phyloP scores from a whole-genome alignment of 2,113 vertebrate genomes.

The Nycticorax nycticorax region DNA sequence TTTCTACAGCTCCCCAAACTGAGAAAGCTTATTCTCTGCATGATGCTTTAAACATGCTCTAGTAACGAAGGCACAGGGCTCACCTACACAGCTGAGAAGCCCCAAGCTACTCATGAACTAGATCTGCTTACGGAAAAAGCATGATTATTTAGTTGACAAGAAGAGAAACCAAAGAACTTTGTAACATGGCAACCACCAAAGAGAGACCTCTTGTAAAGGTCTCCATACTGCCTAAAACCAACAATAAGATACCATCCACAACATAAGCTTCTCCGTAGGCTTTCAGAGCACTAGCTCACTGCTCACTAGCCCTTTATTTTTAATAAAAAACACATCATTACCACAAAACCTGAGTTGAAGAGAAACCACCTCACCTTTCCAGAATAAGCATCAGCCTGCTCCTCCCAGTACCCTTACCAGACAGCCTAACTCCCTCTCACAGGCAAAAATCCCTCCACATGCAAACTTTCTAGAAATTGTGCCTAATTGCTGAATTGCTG shows the following conservation, averaged over 20 bases:
- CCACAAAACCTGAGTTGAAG: accelerated
- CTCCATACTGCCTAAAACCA: not conserved
- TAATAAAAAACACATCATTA: not conserved
- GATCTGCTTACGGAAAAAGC: not conserved
- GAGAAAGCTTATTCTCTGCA: not conserved
- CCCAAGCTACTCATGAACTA: not conserved
- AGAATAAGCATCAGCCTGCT: accelerated
- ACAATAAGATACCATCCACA: not conserved
- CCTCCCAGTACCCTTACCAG: accelerated
- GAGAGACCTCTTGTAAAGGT: not conserved
- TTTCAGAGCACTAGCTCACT: not conserved
- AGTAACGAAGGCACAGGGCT: not conserved
- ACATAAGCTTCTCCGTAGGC: not conserved
- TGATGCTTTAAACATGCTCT: not conserved
- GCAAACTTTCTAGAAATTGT: not conserved
- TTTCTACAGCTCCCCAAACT: not conserved
- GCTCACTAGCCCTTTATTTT: not conserved
- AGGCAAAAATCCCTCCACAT: accelerated
- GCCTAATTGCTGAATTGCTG: not conserved
- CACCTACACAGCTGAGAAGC: not conserved
- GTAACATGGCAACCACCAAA: not conserved
- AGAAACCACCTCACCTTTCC: not conserved
- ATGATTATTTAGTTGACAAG: not conserved
- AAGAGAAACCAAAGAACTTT: not conserved
- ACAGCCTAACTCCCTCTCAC: no score